Percentiles rank a stretch among this genome's conserved stretches.
These are phyloP conservation scores for Sipunculus nudus DNA, from an alignment of 2,888 invertebrate genomes.

Conservation along the genomic window DNA sequence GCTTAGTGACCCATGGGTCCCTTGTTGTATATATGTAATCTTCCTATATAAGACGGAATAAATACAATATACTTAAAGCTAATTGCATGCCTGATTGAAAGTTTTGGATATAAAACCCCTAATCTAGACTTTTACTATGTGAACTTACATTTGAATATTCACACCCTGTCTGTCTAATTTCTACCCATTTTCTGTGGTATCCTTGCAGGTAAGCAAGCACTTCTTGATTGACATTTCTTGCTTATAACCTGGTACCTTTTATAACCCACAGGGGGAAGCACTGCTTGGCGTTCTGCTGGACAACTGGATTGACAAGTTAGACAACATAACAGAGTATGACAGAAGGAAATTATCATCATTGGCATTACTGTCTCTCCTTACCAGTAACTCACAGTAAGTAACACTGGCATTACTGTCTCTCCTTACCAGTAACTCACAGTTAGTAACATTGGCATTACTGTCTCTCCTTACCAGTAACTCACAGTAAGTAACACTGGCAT, in stretches of 20 bases:
- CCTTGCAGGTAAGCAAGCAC: too few relatives aligned
- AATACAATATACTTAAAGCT: too few relatives aligned
- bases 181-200: neutral
- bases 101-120: too few relatives aligned
- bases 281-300: slow-evolving; percentile 19
- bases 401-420: slow-evolving; percentile 29
- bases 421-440: neutral
- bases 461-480: too few relatives aligned
- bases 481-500: too few relatives aligned
- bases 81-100: too few relatives aligned
- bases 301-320: slow-evolving; percentile 70
- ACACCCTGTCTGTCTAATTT: neutral
- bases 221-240: slow-evolving; percentile 3
- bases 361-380: slow-evolving; percentile 68
- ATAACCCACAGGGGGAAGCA: neutral
- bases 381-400: slow-evolving; percentile 57
- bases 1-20: too few relatives aligned
- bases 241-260: neutral
- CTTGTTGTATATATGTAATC: too few relatives aligned
- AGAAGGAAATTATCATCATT: slow-evolving; percentile 83
- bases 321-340: slow-evolving; percentile 80
- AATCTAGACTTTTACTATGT: too few relatives aligned
- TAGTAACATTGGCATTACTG: neutral
- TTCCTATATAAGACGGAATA: too few relatives aligned
- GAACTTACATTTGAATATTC: slow-evolving; percentile 1